Conservation (phyloP, 2,888 invertebrate species). For the Amitus sp. region DNA sequence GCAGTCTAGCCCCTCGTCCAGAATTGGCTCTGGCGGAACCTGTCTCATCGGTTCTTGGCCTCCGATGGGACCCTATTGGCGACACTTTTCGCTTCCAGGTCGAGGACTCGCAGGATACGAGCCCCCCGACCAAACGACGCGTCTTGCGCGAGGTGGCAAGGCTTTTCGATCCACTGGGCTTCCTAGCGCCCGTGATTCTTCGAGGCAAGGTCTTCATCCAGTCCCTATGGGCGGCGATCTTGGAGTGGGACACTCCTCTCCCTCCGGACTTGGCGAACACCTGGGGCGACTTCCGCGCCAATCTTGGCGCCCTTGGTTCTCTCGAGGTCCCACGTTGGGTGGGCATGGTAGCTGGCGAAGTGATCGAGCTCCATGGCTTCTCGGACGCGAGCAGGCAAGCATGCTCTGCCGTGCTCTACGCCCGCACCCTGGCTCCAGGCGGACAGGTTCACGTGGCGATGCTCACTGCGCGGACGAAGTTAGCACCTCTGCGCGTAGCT, state of each 20-base stretch:
- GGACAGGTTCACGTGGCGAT: background rate
- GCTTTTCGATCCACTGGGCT: slow-evolving; percentile 16
- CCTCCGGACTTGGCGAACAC: background rate
- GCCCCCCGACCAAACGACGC: slow-evolving; percentile 1
- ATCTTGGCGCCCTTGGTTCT: too few species aligned
- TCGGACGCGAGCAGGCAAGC: background rate
- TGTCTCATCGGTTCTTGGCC: too few species aligned
- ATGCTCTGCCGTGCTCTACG: slow-evolving; percentile 1
- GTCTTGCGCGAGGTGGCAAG: background rate
- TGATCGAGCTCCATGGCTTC: background rate
- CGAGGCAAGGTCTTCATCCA: background rate
- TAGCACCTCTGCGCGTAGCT: slow-evolving; percentile 5
- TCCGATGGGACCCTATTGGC: slow-evolving; percentile 11
- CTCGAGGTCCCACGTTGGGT: too few species aligned
- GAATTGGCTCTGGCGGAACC: too few species aligned
- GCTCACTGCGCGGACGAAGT: slow-evolving; percentile 16
- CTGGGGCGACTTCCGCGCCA: background rate
- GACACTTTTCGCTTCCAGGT: too few species aligned
- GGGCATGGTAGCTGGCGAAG: background rate
- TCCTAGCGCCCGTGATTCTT: background rate
- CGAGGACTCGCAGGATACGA: too few species aligned
- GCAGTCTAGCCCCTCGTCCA: too few species aligned
- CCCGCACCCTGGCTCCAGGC: background rate
- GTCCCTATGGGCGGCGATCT: background rate
- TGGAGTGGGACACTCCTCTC: background rate